Evolutionary conservation across 2,888 invertebrate genomes (phyloP).

Genomic region (Barypeithes pellucidus): DNA sequence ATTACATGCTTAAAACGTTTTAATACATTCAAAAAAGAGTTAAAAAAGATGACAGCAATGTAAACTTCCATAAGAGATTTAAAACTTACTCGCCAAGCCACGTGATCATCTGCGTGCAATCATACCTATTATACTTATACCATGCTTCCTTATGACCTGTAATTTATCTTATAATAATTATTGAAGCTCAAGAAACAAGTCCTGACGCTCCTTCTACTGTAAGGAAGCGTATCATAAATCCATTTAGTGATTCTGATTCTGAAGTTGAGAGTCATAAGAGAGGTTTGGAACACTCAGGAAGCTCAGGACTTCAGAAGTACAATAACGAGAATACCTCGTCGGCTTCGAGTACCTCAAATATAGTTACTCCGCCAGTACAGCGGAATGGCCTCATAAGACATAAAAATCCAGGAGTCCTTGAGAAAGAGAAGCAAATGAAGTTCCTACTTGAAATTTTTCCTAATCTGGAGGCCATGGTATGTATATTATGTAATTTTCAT

Average conservation of each 20-base stretch:
- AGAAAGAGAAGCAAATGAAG: slow-evolving; percentile 76
- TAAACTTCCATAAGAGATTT: too few species aligned
- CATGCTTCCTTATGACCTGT: slow-evolving; percentile 41
- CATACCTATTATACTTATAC: too few species aligned
- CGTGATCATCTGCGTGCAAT: too few species aligned
- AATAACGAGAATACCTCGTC: neutral
- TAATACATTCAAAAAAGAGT: too few species aligned
- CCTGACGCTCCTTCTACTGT: slow-evolving; percentile 35
- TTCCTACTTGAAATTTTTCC: slow-evolving; percentile 79
- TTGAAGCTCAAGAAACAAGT: slow-evolving; percentile 58
- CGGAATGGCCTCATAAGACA: slow-evolving; percentile 54
- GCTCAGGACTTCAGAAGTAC: slow-evolving; percentile 24
- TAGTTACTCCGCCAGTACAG: slow-evolving; percentile 18
- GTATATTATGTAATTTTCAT: slow-evolving; percentile 51
- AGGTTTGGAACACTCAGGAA: slow-evolving; percentile 1
- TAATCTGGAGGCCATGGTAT: slow-evolving; percentile 75
- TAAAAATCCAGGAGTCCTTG: slow-evolving; percentile 64
- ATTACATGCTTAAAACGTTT: too few species aligned
- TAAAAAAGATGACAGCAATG: too few species aligned
- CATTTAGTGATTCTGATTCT: slow-evolving; percentile 73
- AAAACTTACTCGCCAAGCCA: too few species aligned
- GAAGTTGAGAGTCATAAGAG: slow-evolving; percentile 65
- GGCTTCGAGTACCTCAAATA: slow-evolving; percentile 10
- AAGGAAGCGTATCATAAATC: slow-evolving; percentile 54
- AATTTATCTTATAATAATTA: slow-evolving; percentile 28